Conservation (phyloP, 2,888 invertebrate genomes). For the Apodemia hepburni region DNA sequence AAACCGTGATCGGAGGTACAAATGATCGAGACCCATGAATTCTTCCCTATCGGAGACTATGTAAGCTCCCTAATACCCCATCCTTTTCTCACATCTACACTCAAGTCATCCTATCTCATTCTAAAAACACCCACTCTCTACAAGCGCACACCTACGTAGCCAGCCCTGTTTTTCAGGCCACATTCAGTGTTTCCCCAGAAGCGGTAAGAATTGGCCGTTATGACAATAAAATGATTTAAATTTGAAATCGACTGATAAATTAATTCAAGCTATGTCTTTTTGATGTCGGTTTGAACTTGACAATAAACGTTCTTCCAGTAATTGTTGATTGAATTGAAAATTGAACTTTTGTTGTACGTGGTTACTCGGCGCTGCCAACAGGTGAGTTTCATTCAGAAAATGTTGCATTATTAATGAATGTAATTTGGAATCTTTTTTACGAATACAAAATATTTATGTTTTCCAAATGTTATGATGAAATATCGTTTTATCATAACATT, state of each 20-base stretch:
- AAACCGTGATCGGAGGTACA: conserved; percentile 28
- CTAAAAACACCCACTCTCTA: conserved; percentile 61
- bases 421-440: not conserved
- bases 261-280: conserved; percentile 41
- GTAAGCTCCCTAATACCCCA: conserved; percentile 45
- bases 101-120: conserved; percentile 40
- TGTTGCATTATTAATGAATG: not conserved
- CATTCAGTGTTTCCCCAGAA: conserved; percentile 56
- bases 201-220: conserved; percentile 40
- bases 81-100: conserved; percentile 36
- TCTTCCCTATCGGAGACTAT: conserved; percentile 57
- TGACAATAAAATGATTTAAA: conserved; percentile 14
- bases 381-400: conserved; percentile 27
- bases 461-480: no score
- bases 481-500: no score
- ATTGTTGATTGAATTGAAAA: conserved; percentile 18
- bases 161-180: conserved; percentile 61
- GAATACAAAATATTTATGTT: no score
- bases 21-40: conserved; percentile 67
- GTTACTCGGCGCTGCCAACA: conserved; percentile 24
- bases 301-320: conserved; percentile 26
- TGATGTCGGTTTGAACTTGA: conserved; percentile 35
- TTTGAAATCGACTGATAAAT: conserved; percentile 15
- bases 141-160: conserved; percentile 43
- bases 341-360: conserved; percentile 20